phyloP scores from a whole-genome alignment of 2,888 invertebrate species.

The Nebria brevicollis region DNA sequence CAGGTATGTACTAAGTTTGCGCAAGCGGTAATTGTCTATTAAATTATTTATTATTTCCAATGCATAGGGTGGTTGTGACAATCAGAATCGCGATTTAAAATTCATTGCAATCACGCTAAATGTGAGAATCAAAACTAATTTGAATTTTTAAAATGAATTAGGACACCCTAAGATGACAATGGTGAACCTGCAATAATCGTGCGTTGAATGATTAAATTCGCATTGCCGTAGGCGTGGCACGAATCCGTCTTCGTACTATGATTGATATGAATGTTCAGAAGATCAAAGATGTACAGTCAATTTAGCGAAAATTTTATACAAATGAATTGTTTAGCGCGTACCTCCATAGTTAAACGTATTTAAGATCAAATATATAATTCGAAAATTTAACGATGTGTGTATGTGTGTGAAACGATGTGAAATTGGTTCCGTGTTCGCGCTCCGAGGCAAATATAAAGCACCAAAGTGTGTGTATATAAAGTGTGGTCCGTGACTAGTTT shows the following conservation, averaged over 20 bases:
- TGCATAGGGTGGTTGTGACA: not conserved
- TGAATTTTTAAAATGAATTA: no score
- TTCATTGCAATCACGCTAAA: no score
- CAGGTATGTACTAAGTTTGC: slow-evolving; percentile 25
- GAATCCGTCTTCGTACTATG: no score
- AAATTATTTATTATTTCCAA: slow-evolving; percentile 34
- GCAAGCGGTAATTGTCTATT: slow-evolving; percentile 36
- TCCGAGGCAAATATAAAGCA: not conserved
- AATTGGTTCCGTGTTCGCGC: not conserved
- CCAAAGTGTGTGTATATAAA: not conserved
- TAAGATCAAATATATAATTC: not conserved
- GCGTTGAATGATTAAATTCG: no score
- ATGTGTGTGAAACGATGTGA: not conserved
- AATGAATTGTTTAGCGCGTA: not conserved
- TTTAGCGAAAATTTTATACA: not conserved
- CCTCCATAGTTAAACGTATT: not conserved
- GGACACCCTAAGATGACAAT: no score
- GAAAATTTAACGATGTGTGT: slow-evolving; percentile 1
- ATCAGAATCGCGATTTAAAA: not conserved
- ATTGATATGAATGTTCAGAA: no score
- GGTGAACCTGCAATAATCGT: no score
- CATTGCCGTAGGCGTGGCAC: no score
- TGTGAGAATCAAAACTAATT: no score
- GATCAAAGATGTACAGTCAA: no score
- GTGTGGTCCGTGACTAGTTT: slow-evolving; percentile 21